Percentiles rank a stretch among this genome's conserved stretches.
Conservation (phyloP, 2,797 vertebrate genomes). For the Tenualosa thibaudeaui region DNA sequence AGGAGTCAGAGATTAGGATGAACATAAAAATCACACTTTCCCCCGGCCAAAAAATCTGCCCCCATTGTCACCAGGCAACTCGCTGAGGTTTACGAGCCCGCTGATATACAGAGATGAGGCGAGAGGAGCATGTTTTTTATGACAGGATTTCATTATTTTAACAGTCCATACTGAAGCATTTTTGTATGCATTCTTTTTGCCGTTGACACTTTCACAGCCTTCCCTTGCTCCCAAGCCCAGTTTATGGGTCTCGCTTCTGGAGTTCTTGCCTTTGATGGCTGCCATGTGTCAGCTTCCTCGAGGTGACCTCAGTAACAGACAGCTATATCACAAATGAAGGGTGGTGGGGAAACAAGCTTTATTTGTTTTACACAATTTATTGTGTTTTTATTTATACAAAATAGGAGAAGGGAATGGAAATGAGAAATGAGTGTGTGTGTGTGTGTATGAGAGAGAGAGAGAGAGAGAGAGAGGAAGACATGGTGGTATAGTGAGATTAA, state of each 20-base stretch:
- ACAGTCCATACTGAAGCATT: neutral
- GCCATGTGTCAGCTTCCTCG: neutral
- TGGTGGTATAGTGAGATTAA: neutral
- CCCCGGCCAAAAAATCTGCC: constrained; percentile 39
- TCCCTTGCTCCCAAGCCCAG: neutral
- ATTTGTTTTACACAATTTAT: neutral
- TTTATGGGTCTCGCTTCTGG: neutral
- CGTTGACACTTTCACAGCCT: neutral
- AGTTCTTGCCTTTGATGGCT: neutral
- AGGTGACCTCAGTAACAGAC: constrained; percentile 1
- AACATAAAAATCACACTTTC: constrained; percentile 42
- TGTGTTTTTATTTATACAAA: constrained; percentile 8
- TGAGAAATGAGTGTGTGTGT: neutral
- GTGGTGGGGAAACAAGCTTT: neutral
- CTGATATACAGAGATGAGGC: neutral
- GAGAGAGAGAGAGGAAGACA: constrained; percentile 36
- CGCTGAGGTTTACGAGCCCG: neutral
- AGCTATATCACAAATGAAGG: neutral
- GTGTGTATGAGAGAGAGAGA: constrained; percentile 35
- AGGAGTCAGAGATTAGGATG: constrained; percentile 44
- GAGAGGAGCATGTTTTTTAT: neutral
- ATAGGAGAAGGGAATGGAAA: constrained; percentile 34
- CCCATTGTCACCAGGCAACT: constrained; percentile 26
- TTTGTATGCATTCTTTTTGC: neutral
- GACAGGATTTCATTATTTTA: constrained; percentile 2